Conservation (phyloP, 1,140 invertebrate species). For the Gonatopus flavifemur region DNA sequence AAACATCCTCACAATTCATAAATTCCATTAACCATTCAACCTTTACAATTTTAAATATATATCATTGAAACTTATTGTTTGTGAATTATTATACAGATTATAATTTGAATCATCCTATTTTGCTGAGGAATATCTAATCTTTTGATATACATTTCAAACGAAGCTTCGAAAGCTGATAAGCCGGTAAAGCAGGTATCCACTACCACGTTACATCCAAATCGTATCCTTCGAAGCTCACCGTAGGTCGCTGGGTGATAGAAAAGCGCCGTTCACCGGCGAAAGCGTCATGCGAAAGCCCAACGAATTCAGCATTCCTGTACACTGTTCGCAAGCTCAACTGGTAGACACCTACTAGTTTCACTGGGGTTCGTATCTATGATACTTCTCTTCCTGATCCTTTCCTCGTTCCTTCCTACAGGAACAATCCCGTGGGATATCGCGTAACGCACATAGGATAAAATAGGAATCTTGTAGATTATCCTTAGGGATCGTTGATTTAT, state of each 20-base stretch:
- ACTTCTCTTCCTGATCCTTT: background rate
- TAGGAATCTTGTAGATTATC: constrained; percentile 20
- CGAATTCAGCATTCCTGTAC: constrained; percentile 15
- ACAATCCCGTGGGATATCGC: background rate
- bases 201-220: too few species aligned
- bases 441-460: constrained; percentile 24
- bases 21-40: too few species aligned
- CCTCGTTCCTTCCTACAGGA: background rate
- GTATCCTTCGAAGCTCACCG: too few species aligned
- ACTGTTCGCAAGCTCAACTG: constrained; percentile 16
- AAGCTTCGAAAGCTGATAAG: constrained; percentile 15
- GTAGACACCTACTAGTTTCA: constrained; percentile 27
- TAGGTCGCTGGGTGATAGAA: constrained; percentile 36
- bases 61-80: too few species aligned
- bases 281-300: constrained; percentile 24
- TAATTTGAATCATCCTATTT: too few species aligned
- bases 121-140: too few species aligned
- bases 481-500: too few species aligned
- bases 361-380: constrained; percentile 19
- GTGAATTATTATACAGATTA: too few species aligned
- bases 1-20: too few species aligned
- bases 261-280: constrained; percentile 28
- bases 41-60: too few species aligned
- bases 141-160: background rate
- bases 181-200: constrained; percentile 52